Conservation (phyloP, 2,888 invertebrate species). For the Nomada ruficornis region DNA sequence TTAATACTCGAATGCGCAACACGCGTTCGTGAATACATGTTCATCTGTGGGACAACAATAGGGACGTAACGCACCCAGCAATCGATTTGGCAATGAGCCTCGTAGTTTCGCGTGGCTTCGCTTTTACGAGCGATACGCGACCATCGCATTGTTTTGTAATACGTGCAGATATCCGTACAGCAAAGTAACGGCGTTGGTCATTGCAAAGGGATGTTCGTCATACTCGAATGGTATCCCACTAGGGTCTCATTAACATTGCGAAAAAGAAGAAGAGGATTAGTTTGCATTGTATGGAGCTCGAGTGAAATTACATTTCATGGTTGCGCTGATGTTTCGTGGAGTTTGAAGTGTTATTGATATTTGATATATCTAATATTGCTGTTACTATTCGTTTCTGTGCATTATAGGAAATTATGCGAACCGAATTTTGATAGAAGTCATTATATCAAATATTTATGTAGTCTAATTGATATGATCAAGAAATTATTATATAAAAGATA, state of each 20-base stretch:
- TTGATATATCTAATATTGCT: too few relatives aligned
- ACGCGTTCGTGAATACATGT: neutral
- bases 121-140: neutral
- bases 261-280: neutral
- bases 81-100: conserved; percentile 32
- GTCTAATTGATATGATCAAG: too few relatives aligned
- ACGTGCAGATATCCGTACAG: neutral
- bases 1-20: neutral
- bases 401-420: too few relatives aligned
- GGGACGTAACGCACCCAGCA: conserved; percentile 8
- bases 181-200: neutral
- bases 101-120: neutral
- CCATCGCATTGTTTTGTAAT: conserved; percentile 12
- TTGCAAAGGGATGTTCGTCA: neutral
- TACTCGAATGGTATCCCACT: neutral
- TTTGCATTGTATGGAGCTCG: too few relatives aligned
- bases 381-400: too few relatives aligned
- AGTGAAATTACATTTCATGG: too few relatives aligned
- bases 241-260: neutral
- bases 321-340: too few relatives aligned
- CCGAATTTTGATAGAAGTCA: too few relatives aligned
- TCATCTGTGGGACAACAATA: neutral
- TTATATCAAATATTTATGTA: too few relatives aligned
- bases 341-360: too few relatives aligned
- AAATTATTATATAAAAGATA: too few relatives aligned